Evolutionary conservation across 1,140 invertebrate genomes (phyloP).

Genomic region (Ridgeia piscesae): DNA sequence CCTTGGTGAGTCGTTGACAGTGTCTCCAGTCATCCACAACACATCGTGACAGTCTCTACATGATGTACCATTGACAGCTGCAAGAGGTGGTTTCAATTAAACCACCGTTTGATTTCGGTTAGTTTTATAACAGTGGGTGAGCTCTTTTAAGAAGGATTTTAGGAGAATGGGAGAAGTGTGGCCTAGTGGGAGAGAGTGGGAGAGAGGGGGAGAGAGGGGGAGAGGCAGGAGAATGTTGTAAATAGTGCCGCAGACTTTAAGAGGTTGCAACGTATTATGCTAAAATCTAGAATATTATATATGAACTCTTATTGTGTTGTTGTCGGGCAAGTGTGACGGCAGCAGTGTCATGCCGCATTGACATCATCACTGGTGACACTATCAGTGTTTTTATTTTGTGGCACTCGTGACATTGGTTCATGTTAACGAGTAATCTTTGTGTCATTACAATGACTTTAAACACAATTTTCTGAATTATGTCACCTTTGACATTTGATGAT

Average conservation of each 20-base stretch:
- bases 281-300: not conserved
- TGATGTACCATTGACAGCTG: not conserved
- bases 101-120: not conserved
- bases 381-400: too few species aligned
- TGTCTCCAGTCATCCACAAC: not conserved
- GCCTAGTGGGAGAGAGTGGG: not conserved
- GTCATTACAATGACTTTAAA: too few species aligned
- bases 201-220: not conserved
- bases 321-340: not conserved
- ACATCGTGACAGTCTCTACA: not conserved
- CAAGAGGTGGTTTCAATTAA: not conserved
- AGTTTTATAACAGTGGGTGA: not conserved
- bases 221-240: not conserved
- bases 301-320: not conserved
- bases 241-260: not conserved
- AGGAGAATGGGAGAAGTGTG: not conserved
- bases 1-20: too few species aligned
- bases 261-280: not conserved
- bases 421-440: too few species aligned
- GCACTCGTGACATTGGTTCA: too few species aligned
- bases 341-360: not conserved
- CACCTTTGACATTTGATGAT: too few species aligned
- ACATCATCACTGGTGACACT: not conserved
- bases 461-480: too few species aligned
- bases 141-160: not conserved